Percentiles rank a stretch among this genome's conserved stretches.
These are phyloP conservation scores for Heliothis virescens DNA, from an alignment of 1,140 invertebrate species.

Conservation along the genomic window DNA sequence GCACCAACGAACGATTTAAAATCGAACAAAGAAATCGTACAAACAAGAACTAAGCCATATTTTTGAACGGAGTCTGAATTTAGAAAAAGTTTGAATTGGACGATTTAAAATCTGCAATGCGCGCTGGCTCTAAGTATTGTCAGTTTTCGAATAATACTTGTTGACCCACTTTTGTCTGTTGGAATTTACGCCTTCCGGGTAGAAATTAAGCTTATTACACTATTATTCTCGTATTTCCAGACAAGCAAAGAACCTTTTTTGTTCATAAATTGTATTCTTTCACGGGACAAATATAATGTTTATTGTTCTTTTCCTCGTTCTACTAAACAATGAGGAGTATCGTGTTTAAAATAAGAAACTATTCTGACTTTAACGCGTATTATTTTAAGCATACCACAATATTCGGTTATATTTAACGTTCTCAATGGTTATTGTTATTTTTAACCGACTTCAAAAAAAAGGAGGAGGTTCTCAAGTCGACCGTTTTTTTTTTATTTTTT, in stretches of 20 bases:
- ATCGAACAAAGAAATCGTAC: constrained; percentile 8
- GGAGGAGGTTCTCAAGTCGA: no score
- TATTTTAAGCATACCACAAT: no score
- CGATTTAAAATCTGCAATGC: constrained; percentile 41
- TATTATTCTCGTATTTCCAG: constrained; percentile 23
- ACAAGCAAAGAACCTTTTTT: constrained; percentile 9
- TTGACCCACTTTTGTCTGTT: constrained; percentile 35
- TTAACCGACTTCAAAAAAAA: no score
- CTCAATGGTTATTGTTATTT: background rate
- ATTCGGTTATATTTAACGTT: no score
- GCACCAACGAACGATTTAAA: background rate
- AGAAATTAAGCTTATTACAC: constrained; percentile 42
- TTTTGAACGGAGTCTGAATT: constrained; percentile 12
- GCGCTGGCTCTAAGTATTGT: constrained; percentile 37
- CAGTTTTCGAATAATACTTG: constrained; percentile 40
- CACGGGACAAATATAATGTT: background rate
- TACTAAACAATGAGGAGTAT: no score
- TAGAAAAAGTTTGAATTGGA: constrained; percentile 34
- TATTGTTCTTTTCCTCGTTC: no score
- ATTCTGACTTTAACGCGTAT: no score
- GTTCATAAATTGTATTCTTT: constrained; percentile 26
- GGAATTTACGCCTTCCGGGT: constrained; percentile 35
- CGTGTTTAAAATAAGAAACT: no score
- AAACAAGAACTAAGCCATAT: constrained; percentile 17
- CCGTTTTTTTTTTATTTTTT: no score